Evolutionary conservation across 2,888 invertebrate genomes (phyloP), one percentile per base, ranked within the genome.

Genomic region (Rhagophthalmus giganteus): DNA sequence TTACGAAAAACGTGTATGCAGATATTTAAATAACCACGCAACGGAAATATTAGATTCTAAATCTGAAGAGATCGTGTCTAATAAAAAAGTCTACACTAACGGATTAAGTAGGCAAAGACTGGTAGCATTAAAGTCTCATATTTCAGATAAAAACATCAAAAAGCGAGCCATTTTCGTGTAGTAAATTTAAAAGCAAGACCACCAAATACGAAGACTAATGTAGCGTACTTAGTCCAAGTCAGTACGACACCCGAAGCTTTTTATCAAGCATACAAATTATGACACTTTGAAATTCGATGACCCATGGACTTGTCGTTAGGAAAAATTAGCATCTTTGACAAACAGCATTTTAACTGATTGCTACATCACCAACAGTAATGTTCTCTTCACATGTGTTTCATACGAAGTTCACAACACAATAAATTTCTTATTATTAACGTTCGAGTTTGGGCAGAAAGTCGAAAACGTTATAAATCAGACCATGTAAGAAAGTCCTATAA

Each of bases 201-300:
- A 54, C 53, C 48, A 44, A 35, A 48, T 44, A 45, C 15, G 48
- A 54, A 51, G 57, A 57, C 44, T 41, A 51, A 57, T 57, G 45
- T 34, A 9, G 20, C 12, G 34, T 38, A 37, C 49, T 57, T 54
- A 57, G 48, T 57, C 54, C 37, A 54, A 48, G 57, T 57, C 57
- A 38, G 34, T 51, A 41, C 33, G 33, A 48, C 45, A 51, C 48
- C 45, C 34, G 28, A 51, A 54, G 57, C 54, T 48, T 54, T 57
- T 57, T 57, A 54, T 57, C 57, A 57, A 51, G 40, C 35, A 57
- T 57, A 57, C 50, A 54, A 54, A 51, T 48, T 44, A 51, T 54
- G 57, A 57, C 57, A 57, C 42, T 39, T 44, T 45, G 48, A 54
- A 57, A 57, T 57, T 57, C 57, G 57, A 57, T 54, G 54, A 57